Conservation (phyloP, 2,797 vertebrate species). For the Sardinella longiceps region DNA sequence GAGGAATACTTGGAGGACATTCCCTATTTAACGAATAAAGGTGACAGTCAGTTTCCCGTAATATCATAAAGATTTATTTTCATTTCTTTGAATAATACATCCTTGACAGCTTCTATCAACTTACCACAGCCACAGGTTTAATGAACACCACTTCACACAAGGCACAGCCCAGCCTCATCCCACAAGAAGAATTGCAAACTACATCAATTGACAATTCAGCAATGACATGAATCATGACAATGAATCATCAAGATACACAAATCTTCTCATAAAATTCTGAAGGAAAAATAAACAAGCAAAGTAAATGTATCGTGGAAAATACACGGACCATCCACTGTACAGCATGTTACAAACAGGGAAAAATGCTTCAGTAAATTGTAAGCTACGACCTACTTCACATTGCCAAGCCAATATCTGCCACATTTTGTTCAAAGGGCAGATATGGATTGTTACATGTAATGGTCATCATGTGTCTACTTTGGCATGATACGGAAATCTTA, state of each 20-base stretch:
- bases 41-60: not conserved
- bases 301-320: not conserved
- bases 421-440: not conserved
- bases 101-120: not conserved
- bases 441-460: not conserved
- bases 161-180: not conserved
- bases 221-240: not conserved
- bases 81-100: not conserved
- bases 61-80: constrained; percentile 3
- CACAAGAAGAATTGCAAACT: not conserved
- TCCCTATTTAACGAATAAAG: no score
- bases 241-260: not conserved
- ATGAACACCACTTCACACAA: not conserved
- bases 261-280: not conserved
- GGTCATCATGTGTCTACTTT: not conserved
- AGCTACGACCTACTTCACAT: not conserved
- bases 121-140: not conserved
- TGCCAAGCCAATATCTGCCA: not conserved
- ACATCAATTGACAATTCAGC: not conserved
- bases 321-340: not conserved
- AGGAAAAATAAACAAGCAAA: not conserved
- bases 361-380: not conserved
- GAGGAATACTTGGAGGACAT: no score
- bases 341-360: not conserved
- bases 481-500: not conserved